These are phyloP conservation scores for Aphelocoma californica DNA, from an alignment of 2,797 vertebrate genomes.

Conservation along the genomic window DNA sequence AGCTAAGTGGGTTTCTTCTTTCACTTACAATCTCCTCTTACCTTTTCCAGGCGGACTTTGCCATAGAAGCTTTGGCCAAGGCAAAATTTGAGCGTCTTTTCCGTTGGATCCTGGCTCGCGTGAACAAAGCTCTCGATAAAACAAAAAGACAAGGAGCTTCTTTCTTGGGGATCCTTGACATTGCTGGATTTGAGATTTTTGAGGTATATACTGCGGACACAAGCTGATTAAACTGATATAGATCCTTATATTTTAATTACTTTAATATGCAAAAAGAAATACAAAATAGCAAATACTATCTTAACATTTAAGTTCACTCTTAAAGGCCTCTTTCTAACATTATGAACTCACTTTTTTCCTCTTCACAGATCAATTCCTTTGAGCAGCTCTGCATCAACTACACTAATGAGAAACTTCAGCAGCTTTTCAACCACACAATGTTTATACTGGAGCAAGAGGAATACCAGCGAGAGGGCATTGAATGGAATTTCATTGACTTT, in stretches of 20 bases:
- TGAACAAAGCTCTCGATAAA: conserved; percentile 96
- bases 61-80: conserved; percentile 92
- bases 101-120: conserved; percentile 89
- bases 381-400: conserved; percentile 95
- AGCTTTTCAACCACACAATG: conserved; percentile 97
- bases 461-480: conserved; percentile 92
- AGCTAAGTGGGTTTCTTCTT: neutral
- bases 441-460: conserved; percentile 94
- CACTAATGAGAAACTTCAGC: conserved; percentile 94
- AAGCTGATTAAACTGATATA: neutral
- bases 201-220: conserved; percentile 75
- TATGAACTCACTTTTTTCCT: neutral
- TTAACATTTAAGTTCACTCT: neutral
- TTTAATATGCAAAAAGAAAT: neutral
- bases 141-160: conserved; percentile 95
- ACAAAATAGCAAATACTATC: neutral
- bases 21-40: neutral
- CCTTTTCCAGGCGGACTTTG: conserved; percentile 88
- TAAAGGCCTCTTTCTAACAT: neutral
- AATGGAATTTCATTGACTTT: conserved; percentile 96
- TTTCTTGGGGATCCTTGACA: conserved; percentile 96
- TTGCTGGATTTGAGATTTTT: conserved; percentile 98
- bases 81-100: conserved; percentile 94
- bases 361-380: conserved; percentile 89
- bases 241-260: neutral